Conservation (phyloP, 1,140 invertebrate species). For the Drosophila ananassae region DNA sequence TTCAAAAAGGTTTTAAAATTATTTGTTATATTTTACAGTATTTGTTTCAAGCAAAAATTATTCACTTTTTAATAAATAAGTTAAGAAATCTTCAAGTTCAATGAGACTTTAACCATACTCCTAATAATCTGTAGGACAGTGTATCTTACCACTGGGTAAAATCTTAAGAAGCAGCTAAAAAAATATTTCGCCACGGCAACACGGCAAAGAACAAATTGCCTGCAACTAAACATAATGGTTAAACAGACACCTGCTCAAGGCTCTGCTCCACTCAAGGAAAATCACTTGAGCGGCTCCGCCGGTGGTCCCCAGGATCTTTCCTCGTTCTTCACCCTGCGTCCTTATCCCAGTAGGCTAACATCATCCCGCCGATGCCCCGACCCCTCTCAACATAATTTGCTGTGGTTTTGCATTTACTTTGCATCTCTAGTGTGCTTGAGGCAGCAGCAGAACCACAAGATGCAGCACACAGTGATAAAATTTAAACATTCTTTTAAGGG, state of each 20-base stretch:
- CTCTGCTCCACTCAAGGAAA: slow-evolving; percentile 61
- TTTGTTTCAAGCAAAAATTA: background rate
- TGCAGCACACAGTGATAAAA: background rate
- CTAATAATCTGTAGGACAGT: slow-evolving; percentile 7
- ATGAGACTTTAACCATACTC: background rate
- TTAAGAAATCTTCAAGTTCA: background rate
- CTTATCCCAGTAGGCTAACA: slow-evolving; percentile 28
- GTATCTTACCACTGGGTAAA: slow-evolving; percentile 3
- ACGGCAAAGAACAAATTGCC: slow-evolving; percentile 74
- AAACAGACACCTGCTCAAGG: slow-evolving; percentile 79
- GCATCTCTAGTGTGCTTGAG: slow-evolving; percentile 75
- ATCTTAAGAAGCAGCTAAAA: slow-evolving; percentile 45
- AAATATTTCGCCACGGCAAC: slow-evolving; percentile 40
- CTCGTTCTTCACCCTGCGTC: slow-evolving; percentile 10
- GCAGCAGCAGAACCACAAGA: slow-evolving; percentile 48
- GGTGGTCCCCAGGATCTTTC: slow-evolving; percentile 10
- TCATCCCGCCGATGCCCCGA: slow-evolving; percentile 27
- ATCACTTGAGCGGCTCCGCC: slow-evolving; percentile 69
- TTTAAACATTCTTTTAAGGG: background rate
- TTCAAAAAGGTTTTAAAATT: background rate
- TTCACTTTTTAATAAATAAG: background rate
- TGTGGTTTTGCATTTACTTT: slow-evolving; percentile 82
- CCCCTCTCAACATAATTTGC: slow-evolving; percentile 76
- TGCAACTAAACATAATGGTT: slow-evolving; percentile 82
- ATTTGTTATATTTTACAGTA: background rate